Evolutionary conservation across 2,888 invertebrate species (phyloP).

Genomic region (Glyphotaelius pellucidus): DNA sequence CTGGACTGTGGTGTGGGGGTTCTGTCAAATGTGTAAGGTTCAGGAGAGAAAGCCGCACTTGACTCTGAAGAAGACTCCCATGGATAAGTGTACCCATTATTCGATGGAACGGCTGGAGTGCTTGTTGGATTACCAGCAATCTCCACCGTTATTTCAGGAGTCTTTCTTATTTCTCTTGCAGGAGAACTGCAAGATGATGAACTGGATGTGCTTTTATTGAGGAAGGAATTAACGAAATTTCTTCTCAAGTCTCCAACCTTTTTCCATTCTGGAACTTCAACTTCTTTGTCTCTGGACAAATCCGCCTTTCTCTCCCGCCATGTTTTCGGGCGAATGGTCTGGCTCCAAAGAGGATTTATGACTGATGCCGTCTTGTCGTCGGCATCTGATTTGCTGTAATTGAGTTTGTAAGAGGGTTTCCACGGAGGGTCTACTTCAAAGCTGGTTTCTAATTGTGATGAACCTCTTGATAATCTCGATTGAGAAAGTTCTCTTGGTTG

Average conservation of each 20-base stretch:
- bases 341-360: conserved; percentile 73
- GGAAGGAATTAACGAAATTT: conserved; percentile 58
- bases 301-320: conserved; percentile 76
- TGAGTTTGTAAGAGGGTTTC: conserved; percentile 68
- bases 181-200: conserved; percentile 52
- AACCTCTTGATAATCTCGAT: conserved; percentile 65
- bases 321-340: conserved; percentile 74
- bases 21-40: conserved; percentile 61
- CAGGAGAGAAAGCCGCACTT: conserved; percentile 71
- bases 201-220: conserved; percentile 53
- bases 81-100: conserved; percentile 68
- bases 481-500: conserved; percentile 73
- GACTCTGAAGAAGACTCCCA: conserved; percentile 78
- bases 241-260: conserved; percentile 67
- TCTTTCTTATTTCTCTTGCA: conserved; percentile 54
- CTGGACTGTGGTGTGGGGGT: conserved; percentile 66
- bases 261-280: conserved; percentile 73
- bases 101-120: conserved; percentile 46
- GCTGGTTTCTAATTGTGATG: conserved; percentile 9
- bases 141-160: conserved; percentile 65
- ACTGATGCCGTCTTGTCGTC: conserved; percentile 69
- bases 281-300: conserved; percentile 70
- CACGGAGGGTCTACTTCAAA: conserved; percentile 67
- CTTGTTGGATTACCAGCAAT: conserved; percentile 71
- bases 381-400: conserved; percentile 25